Percentiles rank a stretch among this genome's conserved stretches.
These are phyloP conservation scores for Myrmophylax atrothorax DNA, from an alignment of 2,113 vertebrate species.

Conservation along the genomic window DNA sequence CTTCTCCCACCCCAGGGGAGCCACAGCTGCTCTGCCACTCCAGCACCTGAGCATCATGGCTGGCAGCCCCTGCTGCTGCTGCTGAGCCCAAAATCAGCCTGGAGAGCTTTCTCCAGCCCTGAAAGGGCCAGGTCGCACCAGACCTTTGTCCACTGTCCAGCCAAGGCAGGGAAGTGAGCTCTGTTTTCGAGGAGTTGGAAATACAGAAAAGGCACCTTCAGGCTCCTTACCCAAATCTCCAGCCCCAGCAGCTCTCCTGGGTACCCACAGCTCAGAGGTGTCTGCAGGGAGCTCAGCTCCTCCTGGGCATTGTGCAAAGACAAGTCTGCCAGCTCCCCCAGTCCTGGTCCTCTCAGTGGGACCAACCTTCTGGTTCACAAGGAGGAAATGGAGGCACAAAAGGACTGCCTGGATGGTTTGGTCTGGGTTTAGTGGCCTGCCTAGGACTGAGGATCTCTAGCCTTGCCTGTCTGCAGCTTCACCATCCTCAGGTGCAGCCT, in stretches of 20 bases:
- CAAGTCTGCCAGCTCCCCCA: not conserved
- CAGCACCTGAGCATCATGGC: fast-evolving
- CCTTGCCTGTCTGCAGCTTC: not conserved
- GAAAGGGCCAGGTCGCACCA: fast-evolving
- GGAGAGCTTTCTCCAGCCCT: not conserved
- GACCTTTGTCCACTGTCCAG: not conserved
- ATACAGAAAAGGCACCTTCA: not conserved
- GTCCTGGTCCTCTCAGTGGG: not conserved
- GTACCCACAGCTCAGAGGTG: not conserved
- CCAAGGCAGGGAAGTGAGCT: not conserved
- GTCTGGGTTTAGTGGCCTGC: not conserved
- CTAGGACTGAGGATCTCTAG: not conserved
- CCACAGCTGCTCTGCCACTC: not conserved
- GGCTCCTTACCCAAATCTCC: not conserved
- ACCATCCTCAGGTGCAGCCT: not conserved
- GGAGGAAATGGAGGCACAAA: not conserved
- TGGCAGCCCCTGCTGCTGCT: not conserved
- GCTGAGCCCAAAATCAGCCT: not conserved
- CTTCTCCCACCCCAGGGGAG: not conserved
- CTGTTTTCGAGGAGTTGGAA: not conserved
- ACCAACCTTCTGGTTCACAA: not conserved
- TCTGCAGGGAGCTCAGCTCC: not conserved
- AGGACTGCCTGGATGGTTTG: not conserved
- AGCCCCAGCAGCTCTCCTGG: not conserved
- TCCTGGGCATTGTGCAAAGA: not conserved